Conservation (phyloP, 2,888 invertebrate species). For the Dryobotodes eremita region DNA sequence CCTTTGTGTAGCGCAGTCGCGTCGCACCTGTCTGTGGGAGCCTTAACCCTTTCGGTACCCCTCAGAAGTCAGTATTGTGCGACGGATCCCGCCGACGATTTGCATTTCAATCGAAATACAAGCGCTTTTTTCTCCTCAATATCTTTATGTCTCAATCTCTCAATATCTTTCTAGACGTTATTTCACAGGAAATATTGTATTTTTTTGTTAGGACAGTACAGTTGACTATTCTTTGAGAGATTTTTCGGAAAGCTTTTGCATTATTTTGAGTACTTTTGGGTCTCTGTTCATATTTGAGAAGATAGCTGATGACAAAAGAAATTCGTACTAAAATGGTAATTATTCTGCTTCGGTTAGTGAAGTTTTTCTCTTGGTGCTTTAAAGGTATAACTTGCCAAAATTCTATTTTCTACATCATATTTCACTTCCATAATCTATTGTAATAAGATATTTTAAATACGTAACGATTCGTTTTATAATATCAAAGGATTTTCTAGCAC, state of each 20-base stretch:
- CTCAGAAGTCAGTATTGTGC: constrained; percentile 35
- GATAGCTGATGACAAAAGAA: not conserved
- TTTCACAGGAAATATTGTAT: constrained; percentile 60
- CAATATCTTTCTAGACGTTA: constrained; percentile 55
- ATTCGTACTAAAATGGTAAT: not conserved
- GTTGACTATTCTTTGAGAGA: not conserved
- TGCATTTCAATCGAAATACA: constrained; percentile 77
- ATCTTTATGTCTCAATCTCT: too few relatives aligned
- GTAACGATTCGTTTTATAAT: not conserved
- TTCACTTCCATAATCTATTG: not conserved
- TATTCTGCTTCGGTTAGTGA: not conserved
- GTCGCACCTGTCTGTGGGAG: too few relatives aligned
- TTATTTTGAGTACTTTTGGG: not conserved
- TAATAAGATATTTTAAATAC: not conserved
- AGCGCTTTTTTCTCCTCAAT: constrained; percentile 45
- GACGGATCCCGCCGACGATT: constrained; percentile 63
- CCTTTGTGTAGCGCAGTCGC: too few relatives aligned
- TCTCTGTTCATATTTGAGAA: not conserved
- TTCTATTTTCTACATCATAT: not conserved
- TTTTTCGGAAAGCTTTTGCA: not conserved
- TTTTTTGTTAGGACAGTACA: constrained; percentile 22
- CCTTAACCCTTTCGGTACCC: constrained; percentile 24
- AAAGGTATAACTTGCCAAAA: too few relatives aligned
- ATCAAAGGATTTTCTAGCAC: too few relatives aligned
- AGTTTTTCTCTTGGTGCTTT: not conserved